Percentiles rank a stretch among this genome's conserved stretches.
Conservation (phyloP, 2,888 invertebrate genomes). For the Cynaeus angustus region DNA sequence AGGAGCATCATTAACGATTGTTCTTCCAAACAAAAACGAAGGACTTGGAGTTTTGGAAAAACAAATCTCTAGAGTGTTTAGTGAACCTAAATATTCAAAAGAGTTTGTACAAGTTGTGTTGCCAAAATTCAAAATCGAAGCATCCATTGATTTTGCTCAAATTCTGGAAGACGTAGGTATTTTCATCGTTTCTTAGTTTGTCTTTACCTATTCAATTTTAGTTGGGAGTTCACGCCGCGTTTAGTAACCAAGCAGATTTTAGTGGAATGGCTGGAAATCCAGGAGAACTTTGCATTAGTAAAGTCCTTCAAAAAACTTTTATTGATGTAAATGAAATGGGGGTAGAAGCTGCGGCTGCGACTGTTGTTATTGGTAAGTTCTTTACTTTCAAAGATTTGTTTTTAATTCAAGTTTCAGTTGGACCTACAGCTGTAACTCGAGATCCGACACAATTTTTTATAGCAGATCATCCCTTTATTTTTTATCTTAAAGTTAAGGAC, state of each 20-base stretch:
- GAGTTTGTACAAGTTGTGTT: too few species aligned
- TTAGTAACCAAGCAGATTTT: conserved; percentile 27
- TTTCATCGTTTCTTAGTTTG: too few species aligned
- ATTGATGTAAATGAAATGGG: conserved; percentile 24
- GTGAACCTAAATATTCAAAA: conserved; percentile 5
- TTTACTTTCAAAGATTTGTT: conserved; percentile 11
- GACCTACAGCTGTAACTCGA: too few species aligned
- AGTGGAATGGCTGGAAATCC: conserved; percentile 29
- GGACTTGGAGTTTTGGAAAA: conserved; percentile 18
- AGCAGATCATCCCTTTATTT: conserved; percentile 31
- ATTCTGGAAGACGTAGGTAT: conserved; percentile 1
- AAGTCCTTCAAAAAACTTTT: conserved; percentile 21
- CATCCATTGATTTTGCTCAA: conserved; percentile 12
- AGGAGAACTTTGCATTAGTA: conserved; percentile 8
- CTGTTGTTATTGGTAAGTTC: conserved; percentile 56
- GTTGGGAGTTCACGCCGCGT: conserved; percentile 17
- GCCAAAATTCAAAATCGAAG: conserved; percentile 28
- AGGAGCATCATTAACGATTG: conserved; percentile 5
- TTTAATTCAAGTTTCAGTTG: too few species aligned
- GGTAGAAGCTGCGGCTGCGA: conserved; percentile 62
- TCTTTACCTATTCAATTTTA: not conserved
- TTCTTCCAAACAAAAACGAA: conserved; percentile 14
- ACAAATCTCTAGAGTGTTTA: conserved; percentile 11
- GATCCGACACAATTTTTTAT: too few species aligned
- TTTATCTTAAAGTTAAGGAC: conserved; percentile 13